Evolutionary conservation across 2,888 invertebrate species (phyloP), one percentile per base, ranked within the genome.

Genomic region (Campaea margaritaria): DNA sequence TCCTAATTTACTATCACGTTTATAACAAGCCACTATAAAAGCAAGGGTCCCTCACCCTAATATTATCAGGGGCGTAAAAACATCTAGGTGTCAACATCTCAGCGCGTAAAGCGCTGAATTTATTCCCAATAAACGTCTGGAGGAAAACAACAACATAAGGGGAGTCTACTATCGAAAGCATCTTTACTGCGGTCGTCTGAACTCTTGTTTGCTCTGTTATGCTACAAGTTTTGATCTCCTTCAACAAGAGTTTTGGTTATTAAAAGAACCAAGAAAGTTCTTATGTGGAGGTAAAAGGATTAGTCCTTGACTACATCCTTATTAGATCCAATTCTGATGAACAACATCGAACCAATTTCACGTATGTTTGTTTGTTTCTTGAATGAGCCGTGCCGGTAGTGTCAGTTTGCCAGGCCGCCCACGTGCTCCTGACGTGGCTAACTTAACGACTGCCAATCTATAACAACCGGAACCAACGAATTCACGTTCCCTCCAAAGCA

Each of bases 81-180:
- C 68, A 67, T 74, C 76, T 75, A 82, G 76, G 81, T 82, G 83
- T 79, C 81, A 80, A 77, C 76, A 74, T 75, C 76, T 79, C 78
- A 68, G 59, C 65, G 62, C 75, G 81, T 86, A 85, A 86, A 84
- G 78, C 74, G 79, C 74, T 63, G 75, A 85, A 82, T 86, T 85
- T 86, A 87, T 86, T 79, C 74, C 74, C 78, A 62, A 79, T 77
- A 80, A 76, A 76, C 70, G 74, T 74, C 73, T 68, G 54, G 67
- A 68, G 54, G 67, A 67, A 73, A 78, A 76, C 71, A 72, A 76
- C 72, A 72, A 31, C 73, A 67, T 72, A 74, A 59, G 21, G 70
- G 51, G 47, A 55, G 44, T 51, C 14, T 44, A 61, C 55, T 56
- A 56, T 56, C 55, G 55, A 51, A 47, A 78, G 76, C 71, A 78